Conservation (phyloP, 2,113 vertebrate genomes). For the Lophotis ruficrista region DNA sequence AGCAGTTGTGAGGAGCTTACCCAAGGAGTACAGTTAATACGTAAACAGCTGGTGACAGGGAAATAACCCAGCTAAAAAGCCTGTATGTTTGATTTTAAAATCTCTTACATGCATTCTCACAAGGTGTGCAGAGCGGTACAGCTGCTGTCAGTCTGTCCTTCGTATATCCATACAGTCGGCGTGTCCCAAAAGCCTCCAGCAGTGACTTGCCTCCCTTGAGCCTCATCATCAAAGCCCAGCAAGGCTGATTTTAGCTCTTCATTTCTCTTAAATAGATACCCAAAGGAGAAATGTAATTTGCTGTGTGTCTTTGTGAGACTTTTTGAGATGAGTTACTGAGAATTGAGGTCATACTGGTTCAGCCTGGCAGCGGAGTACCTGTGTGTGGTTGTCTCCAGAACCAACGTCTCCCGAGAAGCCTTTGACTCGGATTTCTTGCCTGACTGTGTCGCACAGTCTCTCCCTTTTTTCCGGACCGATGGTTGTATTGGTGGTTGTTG, state of each 20-base stretch:
- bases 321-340: background rate
- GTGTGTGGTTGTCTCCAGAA: background rate
- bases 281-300: constrained; percentile 13
- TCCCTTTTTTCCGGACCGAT: background rate
- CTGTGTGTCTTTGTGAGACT: background rate
- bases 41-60: background rate
- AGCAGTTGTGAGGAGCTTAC: background rate
- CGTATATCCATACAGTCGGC: background rate
- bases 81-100: background rate
- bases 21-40: background rate
- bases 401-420: background rate
- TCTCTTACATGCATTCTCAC: background rate
- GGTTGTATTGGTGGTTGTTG: background rate
- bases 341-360: background rate
- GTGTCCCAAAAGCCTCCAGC: background rate
- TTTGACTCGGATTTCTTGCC: background rate
- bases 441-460: background rate
- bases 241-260: background rate
- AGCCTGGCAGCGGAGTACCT: background rate
- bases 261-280: background rate
- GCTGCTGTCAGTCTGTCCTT: background rate
- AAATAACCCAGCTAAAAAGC: background rate
- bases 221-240: background rate
- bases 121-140: fast-evolving
- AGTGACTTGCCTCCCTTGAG: background rate